Conservation (phyloP, 2,797 vertebrate species). For the Argyrosomus regius region DNA sequence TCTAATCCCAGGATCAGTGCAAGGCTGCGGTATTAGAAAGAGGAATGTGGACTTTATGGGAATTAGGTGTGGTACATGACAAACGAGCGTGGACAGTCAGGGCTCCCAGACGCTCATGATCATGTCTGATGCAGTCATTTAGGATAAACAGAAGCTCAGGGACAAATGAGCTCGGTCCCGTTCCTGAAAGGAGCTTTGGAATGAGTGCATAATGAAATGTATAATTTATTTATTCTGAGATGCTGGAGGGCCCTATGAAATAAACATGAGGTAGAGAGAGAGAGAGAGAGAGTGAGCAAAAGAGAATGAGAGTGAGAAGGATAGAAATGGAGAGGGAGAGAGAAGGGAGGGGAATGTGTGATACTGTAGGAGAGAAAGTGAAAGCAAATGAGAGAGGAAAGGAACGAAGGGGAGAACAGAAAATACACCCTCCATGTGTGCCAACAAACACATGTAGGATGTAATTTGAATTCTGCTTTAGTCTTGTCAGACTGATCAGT, state of each 20-base stretch:
- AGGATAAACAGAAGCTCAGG: conserved; percentile 78
- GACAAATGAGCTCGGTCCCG: conserved; percentile 76
- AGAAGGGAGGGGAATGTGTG: conserved; percentile 11
- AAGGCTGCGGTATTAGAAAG: conserved; percentile 45
- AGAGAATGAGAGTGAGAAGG: conserved; percentile 37
- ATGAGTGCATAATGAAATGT: conserved; percentile 83
- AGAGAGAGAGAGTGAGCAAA: conserved; percentile 16
- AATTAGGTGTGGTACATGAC: conserved; percentile 68
- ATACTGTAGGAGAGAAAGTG: conserved; percentile 32
- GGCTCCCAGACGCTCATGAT: conserved; percentile 72
- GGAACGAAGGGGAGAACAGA: conserved; percentile 13
- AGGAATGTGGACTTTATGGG: conserved; percentile 63
- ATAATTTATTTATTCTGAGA: conserved; percentile 84
- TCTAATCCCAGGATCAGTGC: conserved; percentile 66
- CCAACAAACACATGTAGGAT: conserved; percentile 27
- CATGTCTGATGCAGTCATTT: conserved; percentile 78
- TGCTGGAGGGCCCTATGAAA: conserved; percentile 80
- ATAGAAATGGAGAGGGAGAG: conserved; percentile 32
- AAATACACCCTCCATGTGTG: conserved; percentile 19
- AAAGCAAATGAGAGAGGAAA: conserved; percentile 33
- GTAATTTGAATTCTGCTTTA: conserved; percentile 28
- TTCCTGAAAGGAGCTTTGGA: conserved; percentile 80
- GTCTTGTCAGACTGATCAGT: conserved; percentile 15
- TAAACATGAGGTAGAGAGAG: conserved; percentile 77
- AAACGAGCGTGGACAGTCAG: conserved; percentile 63